These are phyloP conservation scores for Bolinopsis microptera DNA, from an alignment of 37 sponge, comb jelly and placozoan species.

Conservation along the genomic window DNA sequence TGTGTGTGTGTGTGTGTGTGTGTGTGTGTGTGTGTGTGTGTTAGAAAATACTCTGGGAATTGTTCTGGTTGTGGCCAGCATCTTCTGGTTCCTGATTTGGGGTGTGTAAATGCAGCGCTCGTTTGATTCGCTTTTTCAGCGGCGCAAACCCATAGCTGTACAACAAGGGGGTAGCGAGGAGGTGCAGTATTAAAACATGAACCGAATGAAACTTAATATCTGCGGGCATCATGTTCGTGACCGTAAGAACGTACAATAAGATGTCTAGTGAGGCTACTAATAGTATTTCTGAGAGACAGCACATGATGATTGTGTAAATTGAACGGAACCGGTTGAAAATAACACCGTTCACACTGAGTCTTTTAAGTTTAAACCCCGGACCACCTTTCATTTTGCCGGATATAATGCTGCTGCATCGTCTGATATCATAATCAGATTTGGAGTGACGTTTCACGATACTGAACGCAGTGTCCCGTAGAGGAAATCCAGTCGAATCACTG, in stretches of 20 bases:
- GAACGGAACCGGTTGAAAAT: not conserved
- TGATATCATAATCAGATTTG: constrained; percentile 19
- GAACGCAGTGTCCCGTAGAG: not conserved
- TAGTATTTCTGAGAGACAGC: not conserved
- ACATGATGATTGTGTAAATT: not conserved
- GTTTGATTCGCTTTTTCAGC: constrained; percentile 10
- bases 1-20: constrained; percentile 69
- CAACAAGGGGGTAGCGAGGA: not conserved
- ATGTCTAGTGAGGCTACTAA: not conserved
- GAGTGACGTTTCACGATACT: constrained; percentile 12
- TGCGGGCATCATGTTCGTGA: not conserved
- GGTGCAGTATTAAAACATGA: not conserved
- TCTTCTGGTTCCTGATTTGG: too few relatives aligned
- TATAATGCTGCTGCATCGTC: not conserved
- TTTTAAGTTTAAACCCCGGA: not conserved
- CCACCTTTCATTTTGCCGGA: not conserved
- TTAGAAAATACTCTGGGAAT: too few relatives aligned
- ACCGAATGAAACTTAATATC: not conserved
- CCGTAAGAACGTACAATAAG: not conserved
- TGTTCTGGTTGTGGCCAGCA: too few relatives aligned
- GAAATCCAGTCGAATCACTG: not conserved
- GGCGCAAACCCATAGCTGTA: constrained; percentile 53
- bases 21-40: constrained; percentile 69
- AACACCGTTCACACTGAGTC: not conserved
- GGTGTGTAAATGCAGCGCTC: not conserved